Percentiles rank a stretch among this genome's conserved stretches.
Conservation (phyloP, 2,888 invertebrate species). For the Leptinotarsa tumamoca region DNA sequence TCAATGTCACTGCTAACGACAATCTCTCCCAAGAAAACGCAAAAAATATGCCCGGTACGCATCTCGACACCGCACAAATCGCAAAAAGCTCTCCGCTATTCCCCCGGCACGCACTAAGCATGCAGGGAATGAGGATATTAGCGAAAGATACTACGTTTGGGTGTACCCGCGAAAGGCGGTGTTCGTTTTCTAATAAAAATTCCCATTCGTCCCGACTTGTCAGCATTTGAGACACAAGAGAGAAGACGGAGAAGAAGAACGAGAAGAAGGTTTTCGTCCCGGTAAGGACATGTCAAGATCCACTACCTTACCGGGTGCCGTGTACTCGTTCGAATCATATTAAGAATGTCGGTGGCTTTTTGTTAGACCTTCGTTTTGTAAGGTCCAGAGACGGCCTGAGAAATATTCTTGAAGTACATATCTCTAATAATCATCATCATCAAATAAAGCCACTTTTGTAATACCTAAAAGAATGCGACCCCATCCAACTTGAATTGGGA, state of each 20-base stretch:
- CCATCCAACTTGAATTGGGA: no score
- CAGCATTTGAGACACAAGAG: conserved; percentile 17
- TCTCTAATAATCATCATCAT: neutral
- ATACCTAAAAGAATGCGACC: no score
- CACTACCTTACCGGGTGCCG: conserved; percentile 54
- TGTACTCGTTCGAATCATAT: conserved; percentile 37
- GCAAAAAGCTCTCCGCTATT: conserved; percentile 36
- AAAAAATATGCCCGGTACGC: conserved; percentile 7
- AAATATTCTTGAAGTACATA: neutral
- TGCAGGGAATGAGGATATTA: conserved; percentile 42
- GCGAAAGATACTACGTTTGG: conserved; percentile 31
- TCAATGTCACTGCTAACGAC: neutral
- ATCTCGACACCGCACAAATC: conserved; percentile 28
- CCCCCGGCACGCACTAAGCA: conserved; percentile 31
- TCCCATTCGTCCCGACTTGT: conserved; percentile 42
- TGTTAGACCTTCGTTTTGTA: conserved; percentile 26
- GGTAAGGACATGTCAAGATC: conserved; percentile 52
- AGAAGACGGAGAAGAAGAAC: conserved; percentile 13
- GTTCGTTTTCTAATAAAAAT: conserved; percentile 51
- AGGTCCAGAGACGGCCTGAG: conserved; percentile 1
- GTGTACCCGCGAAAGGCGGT: conserved; percentile 39
- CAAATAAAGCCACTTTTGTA: no score
- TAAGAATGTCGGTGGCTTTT: conserved; percentile 36
- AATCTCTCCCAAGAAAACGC: neutral
- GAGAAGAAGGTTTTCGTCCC: conserved; percentile 35